Percentiles rank a stretch among this genome's conserved stretches.
phyloP scores from a whole-genome alignment of 2,888 invertebrate genomes.

The Drosophila nr. medialis region DNA sequence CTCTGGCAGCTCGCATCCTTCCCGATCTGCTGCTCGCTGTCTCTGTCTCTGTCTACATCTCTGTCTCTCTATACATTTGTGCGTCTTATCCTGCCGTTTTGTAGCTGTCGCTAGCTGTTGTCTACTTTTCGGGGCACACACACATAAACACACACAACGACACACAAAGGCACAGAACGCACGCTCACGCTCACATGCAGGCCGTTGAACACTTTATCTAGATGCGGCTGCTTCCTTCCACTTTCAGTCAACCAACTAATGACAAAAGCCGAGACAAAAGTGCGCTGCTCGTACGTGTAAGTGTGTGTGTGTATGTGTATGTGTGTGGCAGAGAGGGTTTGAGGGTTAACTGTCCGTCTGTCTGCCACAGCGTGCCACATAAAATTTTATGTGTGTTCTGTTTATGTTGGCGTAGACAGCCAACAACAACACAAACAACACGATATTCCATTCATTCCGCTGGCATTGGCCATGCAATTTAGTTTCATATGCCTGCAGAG shows the following conservation, averaged over 20 bases:
- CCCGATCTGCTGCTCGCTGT: conserved; percentile 32
- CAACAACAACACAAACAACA: conserved; percentile 40
- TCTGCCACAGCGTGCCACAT: conserved; percentile 60
- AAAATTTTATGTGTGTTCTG: conserved; percentile 72
- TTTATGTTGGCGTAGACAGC: conserved; percentile 61
- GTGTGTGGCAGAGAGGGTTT: conserved; percentile 9
- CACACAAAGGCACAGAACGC: background rate
- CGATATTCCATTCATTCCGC: conserved; percentile 28
- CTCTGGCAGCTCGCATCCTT: conserved; percentile 41
- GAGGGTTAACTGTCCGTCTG: conserved; percentile 31
- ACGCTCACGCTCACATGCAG: conserved; percentile 58
- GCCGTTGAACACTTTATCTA: conserved; percentile 78
- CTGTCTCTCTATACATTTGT: conserved; percentile 28
- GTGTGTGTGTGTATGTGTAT: conserved; percentile 15
- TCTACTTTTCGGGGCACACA: conserved; percentile 66
- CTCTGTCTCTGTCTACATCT: conserved; percentile 13
- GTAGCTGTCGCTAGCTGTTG: conserved; percentile 69
- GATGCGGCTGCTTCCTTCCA: conserved; percentile 57
- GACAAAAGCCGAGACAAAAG: conserved; percentile 77
- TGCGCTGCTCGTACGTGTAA: conserved; percentile 35
- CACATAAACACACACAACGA: conserved; percentile 34
- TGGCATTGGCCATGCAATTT: conserved; percentile 66
- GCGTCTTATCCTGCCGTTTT: conserved; percentile 72
- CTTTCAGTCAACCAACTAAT: conserved; percentile 67
- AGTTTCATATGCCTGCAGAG: conserved; percentile 68